Evolutionary conservation across 2,888 invertebrate genomes (phyloP), one percentile per base, ranked within the genome.

Genomic region (Neria commutata): DNA sequence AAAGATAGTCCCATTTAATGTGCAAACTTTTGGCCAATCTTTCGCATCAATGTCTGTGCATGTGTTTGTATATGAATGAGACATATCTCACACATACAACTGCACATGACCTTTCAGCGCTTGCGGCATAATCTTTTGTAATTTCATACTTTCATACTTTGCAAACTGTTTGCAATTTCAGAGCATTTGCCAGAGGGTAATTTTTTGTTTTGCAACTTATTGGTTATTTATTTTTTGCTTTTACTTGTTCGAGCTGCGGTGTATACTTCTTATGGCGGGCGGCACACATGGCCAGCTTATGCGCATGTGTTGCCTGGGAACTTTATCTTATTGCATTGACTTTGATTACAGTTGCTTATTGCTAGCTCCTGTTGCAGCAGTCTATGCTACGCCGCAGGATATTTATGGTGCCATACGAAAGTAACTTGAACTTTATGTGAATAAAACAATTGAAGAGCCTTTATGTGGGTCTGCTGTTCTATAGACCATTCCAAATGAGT

Each of bases 11-110:
- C n/a, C n/a, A n/a, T 42, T 17, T 58, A 58, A 58, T 58, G 54
- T 54, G 40, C 26, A 58, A 58, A 58, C 24, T 58, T 58, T 58
- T 16, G 6, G 11, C 54, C 4, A 8, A 58, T 54, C 49, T 47
- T 58, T 52, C 45, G 45, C 46, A 29, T 47, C 33, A 49, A 29
- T 17, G 19, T 10, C 26, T 23, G 10, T 11, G 40, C 51, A 24
- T 26, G 17, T 8, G 4, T 14, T 23, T 29, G n/a, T 5, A n/a
- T 14, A 42, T 14, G 16, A 17, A 23, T n/a, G n/a, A n/a, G n/a
- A n/a, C n/a, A 29, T 29, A 29, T 6, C 11, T 29, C 29, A 29
- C n/a, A n/a, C n/a, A n/a, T n/a, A n/a, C n/a, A n/a, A n/a, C n/a
- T n/a, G 8, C 37, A 37, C 14, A 42, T 19, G 21, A 42, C 42